phyloP scores from a whole-genome alignment of 2,797 vertebrate species.

The Artibeus jamaicensis region DNA sequence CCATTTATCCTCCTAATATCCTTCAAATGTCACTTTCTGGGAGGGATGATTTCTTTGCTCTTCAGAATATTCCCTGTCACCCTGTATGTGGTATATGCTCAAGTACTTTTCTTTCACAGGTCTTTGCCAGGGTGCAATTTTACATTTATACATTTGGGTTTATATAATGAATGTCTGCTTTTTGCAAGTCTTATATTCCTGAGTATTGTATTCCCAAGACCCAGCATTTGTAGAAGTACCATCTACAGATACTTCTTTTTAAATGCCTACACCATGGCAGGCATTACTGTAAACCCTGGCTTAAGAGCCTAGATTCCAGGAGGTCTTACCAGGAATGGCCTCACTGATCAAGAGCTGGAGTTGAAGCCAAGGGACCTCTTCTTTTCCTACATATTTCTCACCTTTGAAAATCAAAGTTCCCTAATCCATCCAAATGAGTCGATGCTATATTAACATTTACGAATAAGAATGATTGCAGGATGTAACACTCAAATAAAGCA shows the following conservation, averaged over 20 bases:
- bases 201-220: background rate
- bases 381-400: background rate
- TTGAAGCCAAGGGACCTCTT: background rate
- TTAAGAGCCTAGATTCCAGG: background rate
- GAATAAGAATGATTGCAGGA: background rate
- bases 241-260: background rate
- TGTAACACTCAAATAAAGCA: background rate
- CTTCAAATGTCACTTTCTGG: background rate
- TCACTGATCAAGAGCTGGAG: background rate
- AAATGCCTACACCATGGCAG: background rate
- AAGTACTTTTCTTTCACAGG: background rate
- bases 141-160: background rate
- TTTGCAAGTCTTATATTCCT: background rate
- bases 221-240: background rate
- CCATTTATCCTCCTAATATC: background rate
- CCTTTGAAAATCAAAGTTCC: background rate
- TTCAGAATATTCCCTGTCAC: background rate
- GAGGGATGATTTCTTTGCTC: background rate
- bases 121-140: background rate
- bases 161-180: background rate
- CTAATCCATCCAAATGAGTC: background rate
- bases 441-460: background rate
- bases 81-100: background rate
- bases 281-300: background rate
- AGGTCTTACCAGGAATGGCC: background rate